Conservation (phyloP, 2,113 vertebrate genomes). For the Falcunculus frontatus region DNA sequence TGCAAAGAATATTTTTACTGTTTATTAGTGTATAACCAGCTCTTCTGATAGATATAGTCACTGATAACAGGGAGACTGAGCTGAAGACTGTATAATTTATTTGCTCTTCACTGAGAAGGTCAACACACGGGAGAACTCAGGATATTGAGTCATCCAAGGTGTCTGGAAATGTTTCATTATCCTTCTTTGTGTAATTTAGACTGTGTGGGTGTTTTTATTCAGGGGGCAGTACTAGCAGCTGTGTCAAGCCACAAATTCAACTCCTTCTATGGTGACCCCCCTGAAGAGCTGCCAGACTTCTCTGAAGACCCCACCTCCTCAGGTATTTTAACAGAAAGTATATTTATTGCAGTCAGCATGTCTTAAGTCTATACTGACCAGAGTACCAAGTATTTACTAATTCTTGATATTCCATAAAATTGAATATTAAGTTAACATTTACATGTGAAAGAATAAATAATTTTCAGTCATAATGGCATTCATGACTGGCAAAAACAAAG, state of each 20-base stretch:
- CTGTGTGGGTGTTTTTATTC: slow-evolving; percentile 44
- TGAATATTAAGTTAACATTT: background rate
- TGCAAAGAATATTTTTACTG: background rate
- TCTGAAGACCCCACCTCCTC: slow-evolving; percentile 96
- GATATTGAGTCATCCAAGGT: background rate
- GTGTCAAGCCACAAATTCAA: slow-evolving; percentile 99
- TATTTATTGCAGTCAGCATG: background rate
- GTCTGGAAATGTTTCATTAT: background rate
- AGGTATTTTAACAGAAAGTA: slow-evolving; percentile 76
- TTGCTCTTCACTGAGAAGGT: background rate
- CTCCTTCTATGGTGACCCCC: slow-evolving; percentile 95
- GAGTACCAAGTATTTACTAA: background rate
- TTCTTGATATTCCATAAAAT: background rate
- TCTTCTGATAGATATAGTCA: background rate
- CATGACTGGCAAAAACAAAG: background rate
- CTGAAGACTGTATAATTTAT: background rate
- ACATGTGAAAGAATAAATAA: background rate
- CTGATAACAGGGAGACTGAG: background rate
- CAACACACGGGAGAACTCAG: background rate
- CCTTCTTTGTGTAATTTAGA: slow-evolving; percentile 7
- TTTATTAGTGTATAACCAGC: background rate
- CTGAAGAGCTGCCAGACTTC: slow-evolving; percentile 95
- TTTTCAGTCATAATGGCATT: background rate
- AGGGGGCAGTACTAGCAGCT: slow-evolving; percentile 96
- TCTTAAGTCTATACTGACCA: background rate